These are phyloP conservation scores for Sarcophaga bullata DNA, from an alignment of 1,140 invertebrate species.

Conservation along the genomic window DNA sequence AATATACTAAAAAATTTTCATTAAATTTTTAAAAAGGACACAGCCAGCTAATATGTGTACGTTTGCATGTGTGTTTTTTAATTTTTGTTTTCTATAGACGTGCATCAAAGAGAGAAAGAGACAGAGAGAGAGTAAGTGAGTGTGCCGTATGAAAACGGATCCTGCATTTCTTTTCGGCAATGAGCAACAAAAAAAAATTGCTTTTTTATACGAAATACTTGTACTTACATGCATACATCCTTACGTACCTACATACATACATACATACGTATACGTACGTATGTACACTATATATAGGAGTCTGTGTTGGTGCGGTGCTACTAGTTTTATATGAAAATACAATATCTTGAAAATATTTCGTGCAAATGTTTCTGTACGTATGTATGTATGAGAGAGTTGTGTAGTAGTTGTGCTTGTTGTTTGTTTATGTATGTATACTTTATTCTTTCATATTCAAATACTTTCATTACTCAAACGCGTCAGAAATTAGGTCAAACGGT, in stretches of 20 bases:
- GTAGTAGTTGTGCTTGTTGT: not conserved
- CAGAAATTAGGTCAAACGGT: slow-evolving; percentile 61
- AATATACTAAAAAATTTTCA: slow-evolving; percentile 43
- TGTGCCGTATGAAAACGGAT: not conserved
- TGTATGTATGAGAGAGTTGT: not conserved
- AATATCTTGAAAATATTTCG: no score
- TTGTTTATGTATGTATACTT: slow-evolving; percentile 45
- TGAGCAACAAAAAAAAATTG: slow-evolving; percentile 47
- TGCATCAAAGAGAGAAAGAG: not conserved
- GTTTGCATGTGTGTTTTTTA: not conserved
- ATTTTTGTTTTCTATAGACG: not conserved
- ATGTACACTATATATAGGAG: no score
- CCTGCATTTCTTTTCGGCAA: not conserved
- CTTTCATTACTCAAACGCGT: slow-evolving; percentile 50
- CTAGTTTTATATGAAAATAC: no score
- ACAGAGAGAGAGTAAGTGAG: not conserved
- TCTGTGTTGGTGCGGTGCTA: no score
- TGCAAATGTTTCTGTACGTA: not conserved
- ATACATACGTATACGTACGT: not conserved
- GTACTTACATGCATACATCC: not conserved
- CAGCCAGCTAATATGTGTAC: not conserved
- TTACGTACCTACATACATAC: not conserved
- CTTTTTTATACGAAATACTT: slow-evolving; percentile 2
- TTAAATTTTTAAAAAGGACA: slow-evolving; percentile 41
- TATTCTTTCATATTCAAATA: slow-evolving; percentile 54